Evolutionary conservation across 1,140 invertebrate species (phyloP), one percentile per base, ranked within the genome.

Genomic region (Paramacrobiotus metropolitanus): DNA sequence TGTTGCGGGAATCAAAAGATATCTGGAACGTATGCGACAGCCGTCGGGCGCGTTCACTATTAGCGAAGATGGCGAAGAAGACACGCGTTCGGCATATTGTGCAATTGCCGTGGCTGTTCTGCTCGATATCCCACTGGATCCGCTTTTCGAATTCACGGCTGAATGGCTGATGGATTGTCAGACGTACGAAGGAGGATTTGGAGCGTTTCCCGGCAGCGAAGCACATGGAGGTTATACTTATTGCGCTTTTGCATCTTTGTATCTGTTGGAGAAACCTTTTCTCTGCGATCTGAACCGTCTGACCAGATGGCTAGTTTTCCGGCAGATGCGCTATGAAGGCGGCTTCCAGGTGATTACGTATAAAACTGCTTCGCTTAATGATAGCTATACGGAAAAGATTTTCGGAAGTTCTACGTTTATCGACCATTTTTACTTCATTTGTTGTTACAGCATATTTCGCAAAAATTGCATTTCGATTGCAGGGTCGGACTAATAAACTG

Each of bases 201-300:
- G 83, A 60, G 92, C 90, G 0, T 82, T 79, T 68, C 93, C 92
- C 21, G 88, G 86, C 18, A 82, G 90, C 78, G 94, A 98, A 75
- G 94, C 94, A 24, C 94, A 99, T 77, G 94, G 94, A 2, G 94
- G 94, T 24, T 97, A 97, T 74, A 83, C 92, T 3, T 97, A 92
- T 75, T 99, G 94, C 80, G 92, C 85, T 9, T 76, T 97, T 40
- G 89, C 93, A 55, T 79, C 86, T 2, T 76, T 98, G 20, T 79
- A 83, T 20, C 72, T 99, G 60, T 75, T 98, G 3, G 81, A 83
- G 64, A 80, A 83, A 70, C 80, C 82, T n/a, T 72, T 84, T 63
- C 75, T 84, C 30, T 89, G 85, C 74, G 80, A 94, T 76, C 72
- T 84, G 28, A 1, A 21, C 18, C 18, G 21, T 44, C 64, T 65